Evolutionary conservation across 2,888 invertebrate genomes (phyloP).

Genomic region (Drosophila maculinotata): DNA sequence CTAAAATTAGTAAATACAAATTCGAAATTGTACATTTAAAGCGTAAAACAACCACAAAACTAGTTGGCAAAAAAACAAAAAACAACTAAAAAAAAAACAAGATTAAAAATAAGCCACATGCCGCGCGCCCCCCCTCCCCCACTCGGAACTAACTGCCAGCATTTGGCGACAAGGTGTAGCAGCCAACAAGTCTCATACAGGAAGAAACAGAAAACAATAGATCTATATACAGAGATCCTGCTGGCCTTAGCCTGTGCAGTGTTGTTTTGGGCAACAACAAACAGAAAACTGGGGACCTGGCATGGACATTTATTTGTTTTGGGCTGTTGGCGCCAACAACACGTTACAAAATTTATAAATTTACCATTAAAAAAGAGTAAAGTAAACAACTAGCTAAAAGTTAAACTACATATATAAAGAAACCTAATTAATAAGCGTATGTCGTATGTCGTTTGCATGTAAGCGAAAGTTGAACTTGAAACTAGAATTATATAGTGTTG

Average conservation of each 20-base stretch:
- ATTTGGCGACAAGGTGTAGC: constrained; percentile 47
- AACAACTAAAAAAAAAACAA: constrained; percentile 8
- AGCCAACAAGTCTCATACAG: constrained; percentile 17
- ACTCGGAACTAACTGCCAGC: not conserved
- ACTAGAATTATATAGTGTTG: constrained; percentile 81
- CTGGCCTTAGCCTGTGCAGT: constrained; percentile 37
- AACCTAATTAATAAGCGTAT: constrained; percentile 78
- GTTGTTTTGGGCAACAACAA: not conserved
- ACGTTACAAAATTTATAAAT: constrained; percentile 77
- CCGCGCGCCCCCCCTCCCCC: constrained; percentile 1
- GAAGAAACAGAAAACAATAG: constrained; percentile 4
- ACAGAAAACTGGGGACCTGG: constrained; percentile 10
- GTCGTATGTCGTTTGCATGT: constrained; percentile 80
- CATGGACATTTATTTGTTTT: constrained; percentile 12
- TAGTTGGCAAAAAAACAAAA: constrained; percentile 22
- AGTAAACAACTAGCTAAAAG: constrained; percentile 80
- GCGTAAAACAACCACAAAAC: constrained; percentile 26
- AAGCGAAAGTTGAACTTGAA: constrained; percentile 81
- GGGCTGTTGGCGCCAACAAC: constrained; percentile 24
- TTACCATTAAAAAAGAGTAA: constrained; percentile 73
- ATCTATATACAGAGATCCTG: constrained; percentile 3
- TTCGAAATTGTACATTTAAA: constrained; percentile 77
- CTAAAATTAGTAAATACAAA: constrained; percentile 77
- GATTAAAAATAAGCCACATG: constrained; percentile 12
- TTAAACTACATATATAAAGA: constrained; percentile 80